Base-by-base conservation (phyloP, 2,797 vertebrate species). In the Threskiornis aethiopicus region DNA sequence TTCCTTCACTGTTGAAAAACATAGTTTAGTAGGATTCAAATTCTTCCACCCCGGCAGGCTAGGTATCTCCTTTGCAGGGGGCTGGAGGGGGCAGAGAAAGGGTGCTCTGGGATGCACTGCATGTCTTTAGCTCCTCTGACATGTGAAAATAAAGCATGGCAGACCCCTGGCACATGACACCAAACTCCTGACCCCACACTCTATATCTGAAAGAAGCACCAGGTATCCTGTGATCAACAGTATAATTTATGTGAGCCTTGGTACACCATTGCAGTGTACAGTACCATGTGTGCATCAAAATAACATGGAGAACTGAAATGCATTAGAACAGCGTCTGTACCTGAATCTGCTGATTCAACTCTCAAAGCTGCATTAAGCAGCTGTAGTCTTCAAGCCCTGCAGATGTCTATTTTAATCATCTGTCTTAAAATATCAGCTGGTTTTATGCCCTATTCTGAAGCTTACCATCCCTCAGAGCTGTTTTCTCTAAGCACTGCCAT, bases 301-400 rank as follows among this genome's bases (percentile, higher is more conserved):
- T 92, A 78, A 71, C 54, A 24, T 1, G 16, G 72, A 62, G 75
- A 75, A 41, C 7, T 69, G 70, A 88, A 96, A 85, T 55, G 47
- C 55, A 52, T 18, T 35, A 35, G 89, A 76, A 55, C 72, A 83
- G 51, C 0, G 39, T 72, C 87, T 91, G 82, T 96, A 96, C 95
- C 96, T 96, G 95, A 92, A 95, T 95, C 66, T 97, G 93, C 97
- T 96, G 95, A 95, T 90, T 96, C 94, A 96, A 94, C 89, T 92
- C 78, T 69, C 90, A 66, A 94, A 91, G 84, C 92, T 96, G 92
- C 82, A 72, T 95, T 94, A 92, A 85, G 92, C 95, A 94, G 95
- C 94, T 97, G 96, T 93, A 96, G 62, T 92, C 87, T 89, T 93
- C 33, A 65, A 88, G 87, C 64, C 85, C 71, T 57, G 93, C 94